Conservation (phyloP, 2,888 invertebrate species). For the Synanthedon myopaeformis region DNA sequence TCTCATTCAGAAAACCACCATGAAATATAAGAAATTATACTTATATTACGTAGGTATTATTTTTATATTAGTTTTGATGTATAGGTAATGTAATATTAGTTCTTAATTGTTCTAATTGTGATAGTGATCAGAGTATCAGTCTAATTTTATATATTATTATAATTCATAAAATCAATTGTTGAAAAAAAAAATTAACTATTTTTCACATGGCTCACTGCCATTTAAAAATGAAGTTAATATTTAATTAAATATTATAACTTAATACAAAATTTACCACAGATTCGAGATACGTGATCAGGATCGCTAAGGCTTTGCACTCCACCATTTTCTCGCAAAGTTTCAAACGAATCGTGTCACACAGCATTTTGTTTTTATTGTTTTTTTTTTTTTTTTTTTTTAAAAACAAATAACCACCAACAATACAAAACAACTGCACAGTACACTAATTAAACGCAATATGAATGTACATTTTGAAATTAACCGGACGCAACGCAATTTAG, state of each 20-base stretch:
- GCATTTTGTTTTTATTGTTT: slow-evolving; percentile 27
- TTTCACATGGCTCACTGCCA: too few species aligned
- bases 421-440: slow-evolving; percentile 22
- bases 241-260: neutral
- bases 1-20: too few species aligned
- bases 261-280: slow-evolving; percentile 33
- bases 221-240: too few species aligned
- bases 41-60: too few species aligned
- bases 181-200: too few species aligned
- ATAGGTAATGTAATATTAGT: too few species aligned
- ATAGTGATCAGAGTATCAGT: too few species aligned
- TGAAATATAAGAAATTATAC: too few species aligned
- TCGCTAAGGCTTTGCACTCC: slow-evolving; percentile 50
- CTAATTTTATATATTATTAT: too few species aligned
- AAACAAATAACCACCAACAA: slow-evolving; percentile 11
- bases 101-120: too few species aligned
- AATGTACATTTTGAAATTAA: slow-evolving; percentile 40
- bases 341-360: slow-evolving; percentile 51
- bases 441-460: slow-evolving; percentile 23
- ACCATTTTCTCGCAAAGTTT: slow-evolving; percentile 58
- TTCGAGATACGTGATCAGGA: slow-evolving; percentile 51
- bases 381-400: neutral
- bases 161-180: too few species aligned
- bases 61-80: too few species aligned
- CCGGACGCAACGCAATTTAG: slow-evolving; percentile 47